phyloP scores from a whole-genome alignment of 2,113 vertebrate species.

The Bufo gargarizans region DNA sequence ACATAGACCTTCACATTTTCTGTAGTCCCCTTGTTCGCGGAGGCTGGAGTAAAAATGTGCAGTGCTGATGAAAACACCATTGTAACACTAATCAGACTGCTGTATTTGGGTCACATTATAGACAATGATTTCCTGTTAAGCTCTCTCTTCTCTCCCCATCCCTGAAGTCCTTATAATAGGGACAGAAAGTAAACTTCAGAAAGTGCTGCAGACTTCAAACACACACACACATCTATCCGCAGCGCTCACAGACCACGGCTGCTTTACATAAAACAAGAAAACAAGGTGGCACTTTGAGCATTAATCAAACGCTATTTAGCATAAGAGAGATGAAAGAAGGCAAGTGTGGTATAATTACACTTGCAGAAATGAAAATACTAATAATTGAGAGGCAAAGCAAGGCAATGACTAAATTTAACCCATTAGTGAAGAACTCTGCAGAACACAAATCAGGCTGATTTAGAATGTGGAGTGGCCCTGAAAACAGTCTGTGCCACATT shows the following conservation, averaged over 20 bases:
- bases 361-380: slow-evolving; percentile 54
- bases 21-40: too few relatives aligned
- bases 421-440: background rate
- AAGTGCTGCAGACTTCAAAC: slow-evolving; percentile 46
- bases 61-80: background rate
- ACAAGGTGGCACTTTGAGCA: slow-evolving; percentile 60
- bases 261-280: slow-evolving; percentile 65
- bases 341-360: slow-evolving; percentile 59
- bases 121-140: background rate
- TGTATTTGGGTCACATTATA: slow-evolving; percentile 25
- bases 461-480: background rate
- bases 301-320: slow-evolving; percentile 62
- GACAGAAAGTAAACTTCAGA: slow-evolving; percentile 51
- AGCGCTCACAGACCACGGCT: slow-evolving; percentile 55
- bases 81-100: background rate
- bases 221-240: slow-evolving; percentile 31
- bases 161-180: slow-evolving; percentile 21
- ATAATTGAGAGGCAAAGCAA: slow-evolving; percentile 46
- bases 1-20: too few relatives aligned
- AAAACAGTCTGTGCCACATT: too few relatives aligned
- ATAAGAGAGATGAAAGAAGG: slow-evolving; percentile 63
- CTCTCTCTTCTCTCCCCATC: background rate
- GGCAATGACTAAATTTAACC: slow-evolving; percentile 41
- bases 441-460: background rate
- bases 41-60: background rate